These are phyloP conservation scores for Diarsia rubi DNA, from an alignment of 2,888 invertebrate species.

Conservation along the genomic window DNA sequence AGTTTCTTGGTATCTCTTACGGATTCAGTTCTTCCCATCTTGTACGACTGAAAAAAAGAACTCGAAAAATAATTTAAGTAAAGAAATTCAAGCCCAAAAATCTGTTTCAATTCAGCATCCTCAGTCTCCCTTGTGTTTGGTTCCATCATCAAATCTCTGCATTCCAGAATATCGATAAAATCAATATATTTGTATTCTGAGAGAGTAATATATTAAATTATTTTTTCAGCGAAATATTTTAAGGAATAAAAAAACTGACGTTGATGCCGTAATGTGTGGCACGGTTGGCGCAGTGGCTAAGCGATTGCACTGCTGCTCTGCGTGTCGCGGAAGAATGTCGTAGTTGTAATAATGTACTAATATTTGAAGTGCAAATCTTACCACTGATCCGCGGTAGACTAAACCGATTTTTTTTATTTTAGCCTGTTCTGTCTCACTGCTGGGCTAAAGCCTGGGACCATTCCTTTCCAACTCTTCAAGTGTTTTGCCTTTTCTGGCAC, in stretches of 20 bases:
- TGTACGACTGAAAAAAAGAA: neutral
- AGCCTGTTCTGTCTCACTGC: no score
- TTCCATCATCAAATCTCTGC: neutral
- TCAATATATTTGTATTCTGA: neutral
- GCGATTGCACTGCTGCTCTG: no score
- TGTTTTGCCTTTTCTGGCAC: no score
- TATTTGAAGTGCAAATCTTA: neutral
- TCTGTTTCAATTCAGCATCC: neutral
- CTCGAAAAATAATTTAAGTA: neutral
- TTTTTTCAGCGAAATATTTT: neutral
- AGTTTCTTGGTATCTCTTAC: neutral
- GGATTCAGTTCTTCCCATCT: neutral
- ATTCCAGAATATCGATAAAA: neutral
- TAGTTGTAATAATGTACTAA: neutral
- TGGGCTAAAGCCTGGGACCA: no score
- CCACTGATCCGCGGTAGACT: neutral
- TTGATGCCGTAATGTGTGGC: neutral
- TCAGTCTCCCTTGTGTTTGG: neutral
- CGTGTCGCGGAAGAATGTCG: no score
- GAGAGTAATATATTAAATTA: neutral
- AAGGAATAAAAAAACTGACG: no score
- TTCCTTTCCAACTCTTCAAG: no score
- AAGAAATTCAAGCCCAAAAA: neutral
- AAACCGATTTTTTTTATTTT: no score
- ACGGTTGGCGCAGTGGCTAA: no score